Base-by-base conservation (phyloP, 2,888 invertebrate genomes). In the Sminthurides aquaticus region DNA sequence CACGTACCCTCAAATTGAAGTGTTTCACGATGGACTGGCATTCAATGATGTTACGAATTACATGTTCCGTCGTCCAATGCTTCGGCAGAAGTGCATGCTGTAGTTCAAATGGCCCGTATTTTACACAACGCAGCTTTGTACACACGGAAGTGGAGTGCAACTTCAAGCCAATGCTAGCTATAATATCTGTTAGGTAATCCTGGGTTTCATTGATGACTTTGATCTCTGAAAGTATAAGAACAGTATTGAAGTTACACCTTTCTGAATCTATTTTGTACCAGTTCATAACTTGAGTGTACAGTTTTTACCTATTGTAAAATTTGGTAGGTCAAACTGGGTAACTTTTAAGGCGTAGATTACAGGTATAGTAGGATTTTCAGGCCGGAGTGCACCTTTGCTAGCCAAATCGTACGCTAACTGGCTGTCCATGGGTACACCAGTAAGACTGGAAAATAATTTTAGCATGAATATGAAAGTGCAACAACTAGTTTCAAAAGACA, bases 361-460 rank as follows among this genome's bases (percentile, higher is more conserved):
- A 0, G 94, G 90, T 26, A 87, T 80, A 66, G 86, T 85, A 48
- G 81, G 83, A 64, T 84, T 79, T 0, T 81, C 80, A 0, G 97
- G 94, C 65, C 94, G 81, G 2, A 96, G 83, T 0, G 87, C 82
- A 0, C 98, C 97, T 78, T 87, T 81, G 0, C 85, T 81, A 5
- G 95, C 95, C 65, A 97, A 76, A 65, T 97, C 91, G 79, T 91
- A 98, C 11, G 93, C 93, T 54, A 87, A 85, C 79, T 97, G 91
- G 49, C 91, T 91, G 75, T 91, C 86, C 68, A 90, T 82, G 77
- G 91, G 87, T 0, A 96, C 84, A 26, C 93, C 93, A 72, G 85
- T 84, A 54, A 86, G 76, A 72, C 88, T 88, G 77, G 26, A 43
- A 43, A 43, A 43, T 18, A 43, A 43, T 43, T 8, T 43, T 43